Evolutionary conservation across 2,888 invertebrate species (phyloP).

Genomic region (Drosophila kokeensis): DNA sequence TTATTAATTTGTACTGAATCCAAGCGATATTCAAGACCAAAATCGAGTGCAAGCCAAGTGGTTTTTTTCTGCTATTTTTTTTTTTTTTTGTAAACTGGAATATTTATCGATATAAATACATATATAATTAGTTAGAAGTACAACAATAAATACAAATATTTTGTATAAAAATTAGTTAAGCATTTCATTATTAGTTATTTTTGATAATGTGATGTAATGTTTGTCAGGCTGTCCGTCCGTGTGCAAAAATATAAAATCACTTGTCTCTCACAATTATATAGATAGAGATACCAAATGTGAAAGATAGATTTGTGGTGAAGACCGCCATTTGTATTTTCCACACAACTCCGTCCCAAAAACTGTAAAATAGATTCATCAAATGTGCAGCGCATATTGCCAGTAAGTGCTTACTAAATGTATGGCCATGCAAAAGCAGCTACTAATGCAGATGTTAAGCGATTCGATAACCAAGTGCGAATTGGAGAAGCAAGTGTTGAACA

Average conservation of each 20-base stretch:
- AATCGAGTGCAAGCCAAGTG: slow-evolving; percentile 20
- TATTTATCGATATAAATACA: slow-evolving; percentile 11
- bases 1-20: slow-evolving; percentile 33
- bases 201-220: not conserved
- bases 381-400: not conserved
- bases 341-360: not conserved
- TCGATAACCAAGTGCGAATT: not conserved
- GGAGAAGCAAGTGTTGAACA: not conserved
- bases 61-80: not conserved
- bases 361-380: not conserved
- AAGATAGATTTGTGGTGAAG: not conserved
- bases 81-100: slow-evolving; percentile 8
- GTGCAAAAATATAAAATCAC: not conserved
- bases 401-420: not conserved
- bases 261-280: not conserved
- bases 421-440: not conserved
- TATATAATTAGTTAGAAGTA: not conserved
- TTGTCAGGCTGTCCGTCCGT: not conserved
- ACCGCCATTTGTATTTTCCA: not conserved
- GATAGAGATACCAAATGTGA: not conserved
- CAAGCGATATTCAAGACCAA: slow-evolving; percentile 16
- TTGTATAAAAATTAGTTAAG: not conserved
- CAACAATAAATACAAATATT: slow-evolving; percentile 5
- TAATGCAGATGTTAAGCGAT: not conserved
- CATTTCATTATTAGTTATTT: not conserved